phyloP scores from a whole-genome alignment of 2,113 vertebrate genomes.

The Onychostruthus taczanowskii region DNA sequence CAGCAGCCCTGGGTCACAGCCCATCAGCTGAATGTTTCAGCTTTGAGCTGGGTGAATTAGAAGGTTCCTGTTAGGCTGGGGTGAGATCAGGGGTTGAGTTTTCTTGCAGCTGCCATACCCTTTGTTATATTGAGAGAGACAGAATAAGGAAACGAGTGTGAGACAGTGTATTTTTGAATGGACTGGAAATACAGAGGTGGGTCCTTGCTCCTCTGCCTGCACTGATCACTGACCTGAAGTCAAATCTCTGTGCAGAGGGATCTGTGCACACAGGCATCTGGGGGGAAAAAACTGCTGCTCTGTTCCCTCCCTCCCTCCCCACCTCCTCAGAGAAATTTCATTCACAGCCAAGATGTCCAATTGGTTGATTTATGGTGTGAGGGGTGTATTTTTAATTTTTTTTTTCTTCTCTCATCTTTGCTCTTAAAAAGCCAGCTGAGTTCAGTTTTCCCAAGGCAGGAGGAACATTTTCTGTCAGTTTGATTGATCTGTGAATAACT shows the following conservation, averaged over 20 bases:
- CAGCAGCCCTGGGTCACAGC: slow-evolving; percentile 35
- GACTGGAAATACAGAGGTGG: background rate
- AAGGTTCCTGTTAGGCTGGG: background rate
- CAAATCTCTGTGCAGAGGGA: background rate
- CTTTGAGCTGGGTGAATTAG: slow-evolving; percentile 58
- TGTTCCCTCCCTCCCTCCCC: background rate
- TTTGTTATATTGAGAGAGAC: slow-evolving; percentile 12
- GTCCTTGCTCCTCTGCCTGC: background rate
- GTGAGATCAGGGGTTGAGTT: slow-evolving; percentile 32
- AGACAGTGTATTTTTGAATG: background rate
- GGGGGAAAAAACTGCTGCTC: background rate
- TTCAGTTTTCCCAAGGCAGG: background rate
- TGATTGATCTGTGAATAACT: slow-evolving; percentile 54
- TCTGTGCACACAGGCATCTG: background rate
- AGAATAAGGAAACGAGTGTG: background rate
- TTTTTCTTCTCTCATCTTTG: background rate
- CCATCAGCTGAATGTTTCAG: slow-evolving; percentile 57
- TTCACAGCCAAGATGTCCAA: background rate
- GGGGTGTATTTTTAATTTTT: background rate
- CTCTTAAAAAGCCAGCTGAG: background rate
- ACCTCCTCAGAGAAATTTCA: background rate
- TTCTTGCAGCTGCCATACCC: slow-evolving; percentile 23
- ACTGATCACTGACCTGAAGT: background rate
- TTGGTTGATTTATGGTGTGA: background rate
- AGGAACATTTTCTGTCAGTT: slow-evolving; percentile 21